Evolutionary conservation across 2,797 vertebrate species (phyloP).

Genomic region (Ciconia nigra): DNA sequence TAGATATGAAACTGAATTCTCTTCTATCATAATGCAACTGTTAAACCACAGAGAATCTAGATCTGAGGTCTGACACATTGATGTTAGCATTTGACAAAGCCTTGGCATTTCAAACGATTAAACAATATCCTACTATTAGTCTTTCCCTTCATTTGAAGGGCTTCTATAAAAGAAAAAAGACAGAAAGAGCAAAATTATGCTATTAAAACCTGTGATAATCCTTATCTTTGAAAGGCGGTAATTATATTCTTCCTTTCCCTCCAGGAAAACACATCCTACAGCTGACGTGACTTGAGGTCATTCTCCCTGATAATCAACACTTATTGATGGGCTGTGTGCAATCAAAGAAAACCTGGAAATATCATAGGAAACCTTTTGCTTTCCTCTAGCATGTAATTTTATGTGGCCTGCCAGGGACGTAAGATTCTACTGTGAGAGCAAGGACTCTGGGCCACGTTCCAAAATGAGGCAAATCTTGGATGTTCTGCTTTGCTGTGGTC

Average conservation of each 20-base stretch:
- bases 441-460: not conserved
- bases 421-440: not conserved
- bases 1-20: not conserved
- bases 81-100: not conserved
- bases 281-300: slow-evolving; percentile 48
- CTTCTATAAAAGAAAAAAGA: not conserved
- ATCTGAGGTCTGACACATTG: accelerated
- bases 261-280: slow-evolving; percentile 36
- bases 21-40: not conserved
- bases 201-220: not conserved
- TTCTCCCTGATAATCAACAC: slow-evolving; percentile 33
- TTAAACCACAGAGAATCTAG: not conserved
- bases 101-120: not conserved
- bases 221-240: not conserved
- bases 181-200: not conserved
- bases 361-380: slow-evolving; percentile 52
- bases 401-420: not conserved
- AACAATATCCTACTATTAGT: not conserved
- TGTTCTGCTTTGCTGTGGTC: not conserved
- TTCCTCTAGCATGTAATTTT: slow-evolving; percentile 21
- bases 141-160: not conserved
- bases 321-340: slow-evolving; percentile 33
- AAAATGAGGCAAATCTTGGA: not conserved
- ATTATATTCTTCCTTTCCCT: slow-evolving; percentile 25
- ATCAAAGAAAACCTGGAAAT: slow-evolving; percentile 67